Base-by-base conservation (phyloP, 2,888 invertebrate genomes). In the Rapana venosa region DNA sequence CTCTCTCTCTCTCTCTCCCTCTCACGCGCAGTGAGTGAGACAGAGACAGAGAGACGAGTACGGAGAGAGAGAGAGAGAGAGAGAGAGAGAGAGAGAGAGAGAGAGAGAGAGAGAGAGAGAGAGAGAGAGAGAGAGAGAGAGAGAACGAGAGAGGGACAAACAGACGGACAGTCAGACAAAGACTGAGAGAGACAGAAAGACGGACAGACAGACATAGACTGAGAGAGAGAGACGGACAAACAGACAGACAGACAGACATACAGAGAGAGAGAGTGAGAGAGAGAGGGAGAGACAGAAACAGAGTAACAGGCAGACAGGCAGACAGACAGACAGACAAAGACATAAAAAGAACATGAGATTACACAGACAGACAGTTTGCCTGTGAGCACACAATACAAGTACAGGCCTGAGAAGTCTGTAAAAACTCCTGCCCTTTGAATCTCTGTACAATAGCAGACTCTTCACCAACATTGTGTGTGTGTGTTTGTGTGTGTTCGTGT, bases 11-110 rank as follows among this genome's bases (percentile, higher is more conserved):
- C 61, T 61, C 61, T 61, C 61, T 61, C 61, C 17, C 13, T 61
- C 13, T 15, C 17, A 66, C 6, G 66, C 66, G 17, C 1, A 13
- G 17, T 2, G 47, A 47, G 47, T 2, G 47, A 13, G 20, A 66
- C 6, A 13, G 66, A 66, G 66, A 26, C 6, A 66, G 2, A 66
- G 20, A 66, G 2, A 66, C 6, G 13, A 22, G 2, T 1, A 66
- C 6, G 13, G 20, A 87, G 77, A 77, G 30, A 74, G 36, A 70
- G 56, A n/a, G 20, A 58, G 58, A 22, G 11, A 74, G 35, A 22
- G 35, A 74, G 47, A 56, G 58, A 35, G 91, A 61, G 81, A 90
- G 77, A 47, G 70, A 90, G 77, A 61, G 77, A 79, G 61, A 90
- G 32, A 74, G 30, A 66, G 88, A 87, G 30, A 70, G 84, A 83